These are phyloP conservation scores for Polymixis flavicincta DNA, from an alignment of 2,888 invertebrate species.

Conservation along the genomic window DNA sequence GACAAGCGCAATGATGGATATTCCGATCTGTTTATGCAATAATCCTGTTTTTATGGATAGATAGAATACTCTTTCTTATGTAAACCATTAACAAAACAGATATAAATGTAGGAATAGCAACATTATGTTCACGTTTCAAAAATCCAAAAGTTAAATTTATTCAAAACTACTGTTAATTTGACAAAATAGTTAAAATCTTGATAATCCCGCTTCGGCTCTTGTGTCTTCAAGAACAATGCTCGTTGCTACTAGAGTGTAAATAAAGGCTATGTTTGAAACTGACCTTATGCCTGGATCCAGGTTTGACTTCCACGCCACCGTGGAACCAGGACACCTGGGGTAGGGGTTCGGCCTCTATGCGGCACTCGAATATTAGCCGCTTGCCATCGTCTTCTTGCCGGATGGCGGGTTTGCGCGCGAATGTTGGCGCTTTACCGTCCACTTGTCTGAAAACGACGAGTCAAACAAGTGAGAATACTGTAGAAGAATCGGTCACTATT, in stretches of 20 bases:
- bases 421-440: conserved; percentile 99
- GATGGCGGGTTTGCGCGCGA: conserved; percentile 99
- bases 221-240: not conserved
- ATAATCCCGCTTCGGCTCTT: not conserved
- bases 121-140: not conserved
- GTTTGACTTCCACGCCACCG: conserved; percentile 95
- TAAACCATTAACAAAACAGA: too few species aligned
- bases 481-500: not conserved
- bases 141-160: too few species aligned
- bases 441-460: conserved; percentile 94
- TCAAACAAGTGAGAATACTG: not conserved
- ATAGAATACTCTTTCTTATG: too few species aligned
- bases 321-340: conserved; percentile 97
- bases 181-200: not conserved
- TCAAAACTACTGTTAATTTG: not conserved
- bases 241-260: not conserved
- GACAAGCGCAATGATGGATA: conserved; percentile 5
- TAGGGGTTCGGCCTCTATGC: conserved; percentile 97
- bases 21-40: conserved; percentile 18
- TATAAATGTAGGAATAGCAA: too few species aligned
- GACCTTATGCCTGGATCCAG: conserved; percentile 96
- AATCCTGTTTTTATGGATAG: not conserved
- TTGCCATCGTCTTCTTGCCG: conserved; percentile 99
- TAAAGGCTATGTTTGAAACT: not conserved
- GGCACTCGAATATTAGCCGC: conserved; percentile 97